Percentiles rank a stretch among this genome's conserved stretches.
Conservation (phyloP, 2,113 vertebrate species). For the Cyrtonyx montezumae region DNA sequence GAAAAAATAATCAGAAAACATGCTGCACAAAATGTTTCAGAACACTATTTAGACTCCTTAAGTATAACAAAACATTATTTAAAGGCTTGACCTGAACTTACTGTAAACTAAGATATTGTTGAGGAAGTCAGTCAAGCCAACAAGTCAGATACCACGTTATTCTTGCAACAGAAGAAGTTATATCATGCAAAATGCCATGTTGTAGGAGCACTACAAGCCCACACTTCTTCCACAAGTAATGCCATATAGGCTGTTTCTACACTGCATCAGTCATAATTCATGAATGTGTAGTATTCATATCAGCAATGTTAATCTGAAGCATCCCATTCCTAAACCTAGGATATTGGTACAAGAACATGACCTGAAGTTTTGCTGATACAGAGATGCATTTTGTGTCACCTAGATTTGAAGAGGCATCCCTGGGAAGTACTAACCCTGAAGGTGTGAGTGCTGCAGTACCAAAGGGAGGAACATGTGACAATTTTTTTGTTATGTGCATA, state of each 20-base stretch:
- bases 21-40: slow-evolving; percentile 3
- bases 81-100: background rate
- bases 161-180: background rate
- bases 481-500: background rate
- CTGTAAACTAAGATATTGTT: background rate
- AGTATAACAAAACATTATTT: background rate
- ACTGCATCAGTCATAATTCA: background rate
- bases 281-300: background rate
- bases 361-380: background rate
- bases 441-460: background rate
- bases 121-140: background rate
- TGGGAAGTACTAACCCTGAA: background rate
- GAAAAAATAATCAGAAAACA: slow-evolving; percentile 38
- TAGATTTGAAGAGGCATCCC: background rate
- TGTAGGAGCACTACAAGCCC: background rate
- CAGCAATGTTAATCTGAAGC: background rate
- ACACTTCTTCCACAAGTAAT: background rate
- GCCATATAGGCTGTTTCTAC: rapidly evolving
- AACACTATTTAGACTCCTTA: background rate
- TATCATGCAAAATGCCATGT: background rate
- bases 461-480: background rate
- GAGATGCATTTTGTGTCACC: background rate
- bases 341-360: rapidly evolving
- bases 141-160: background rate
- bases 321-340: background rate